These are phyloP conservation scores for Hydractinia echinata DNA, from an alignment of 30 jellyfish, hydroid and myxozoan species.

Conservation along the genomic window DNA sequence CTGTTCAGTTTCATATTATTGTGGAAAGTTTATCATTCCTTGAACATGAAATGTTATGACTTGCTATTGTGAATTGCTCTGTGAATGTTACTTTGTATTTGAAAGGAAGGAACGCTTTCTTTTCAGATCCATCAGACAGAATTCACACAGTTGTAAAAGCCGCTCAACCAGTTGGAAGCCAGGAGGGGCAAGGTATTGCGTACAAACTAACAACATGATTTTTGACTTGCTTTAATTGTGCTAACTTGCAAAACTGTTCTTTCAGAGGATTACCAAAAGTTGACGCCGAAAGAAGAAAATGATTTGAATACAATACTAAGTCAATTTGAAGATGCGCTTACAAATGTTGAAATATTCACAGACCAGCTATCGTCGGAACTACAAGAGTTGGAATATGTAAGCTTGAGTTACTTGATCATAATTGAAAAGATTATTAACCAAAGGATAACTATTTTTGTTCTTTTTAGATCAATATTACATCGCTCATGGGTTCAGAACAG, in stretches of 20 bases:
- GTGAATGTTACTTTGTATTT: neutral
- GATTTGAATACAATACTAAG: slow-evolving; percentile 82
- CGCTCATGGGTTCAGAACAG: slow-evolving; percentile 92
- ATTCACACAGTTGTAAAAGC: slow-evolving; percentile 4
- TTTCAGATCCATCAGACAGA: slow-evolving; percentile 9
- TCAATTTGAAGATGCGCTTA: slow-evolving; percentile 84
- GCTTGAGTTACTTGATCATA: neutral
- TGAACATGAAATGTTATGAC: too few relatives aligned
- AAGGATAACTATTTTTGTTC: neutral
- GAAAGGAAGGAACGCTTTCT: neutral
- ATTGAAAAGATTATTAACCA: neutral
- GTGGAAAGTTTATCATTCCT: too few relatives aligned
- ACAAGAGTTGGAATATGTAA: slow-evolving; percentile 91
- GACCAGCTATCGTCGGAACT: slow-evolving; percentile 92
- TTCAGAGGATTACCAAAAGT: slow-evolving; percentile 82
- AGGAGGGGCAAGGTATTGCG: slow-evolving; percentile 8
- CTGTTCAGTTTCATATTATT: too few relatives aligned
- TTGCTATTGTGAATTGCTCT: neutral
- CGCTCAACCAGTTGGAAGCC: neutral
- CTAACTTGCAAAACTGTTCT: neutral
- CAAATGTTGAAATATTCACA: slow-evolving; percentile 83
- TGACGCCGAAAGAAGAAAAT: slow-evolving; percentile 90
- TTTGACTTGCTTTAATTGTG: neutral
- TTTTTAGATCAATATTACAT: slow-evolving; percentile 66
- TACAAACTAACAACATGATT: neutral